Percentiles rank a stretch among this genome's conserved stretches.
phyloP scores from a whole-genome alignment of 2,113 vertebrate species.

The Cryptoleucopteryx plumbea region DNA sequence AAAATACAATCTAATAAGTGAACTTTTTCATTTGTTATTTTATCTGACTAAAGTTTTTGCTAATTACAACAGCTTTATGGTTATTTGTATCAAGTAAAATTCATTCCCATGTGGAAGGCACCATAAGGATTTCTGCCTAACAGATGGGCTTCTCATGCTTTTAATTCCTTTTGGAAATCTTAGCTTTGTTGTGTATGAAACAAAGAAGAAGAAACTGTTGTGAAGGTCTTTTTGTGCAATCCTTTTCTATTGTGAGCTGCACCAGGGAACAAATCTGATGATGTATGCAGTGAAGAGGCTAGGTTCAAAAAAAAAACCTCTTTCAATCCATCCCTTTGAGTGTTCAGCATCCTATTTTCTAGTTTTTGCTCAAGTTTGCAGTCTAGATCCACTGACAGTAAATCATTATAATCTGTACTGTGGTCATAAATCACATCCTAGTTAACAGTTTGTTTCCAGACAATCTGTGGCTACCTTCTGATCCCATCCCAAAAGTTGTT shows the following conservation, averaged over 20 bases:
- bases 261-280: background rate
- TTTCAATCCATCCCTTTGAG: background rate
- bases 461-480: background rate
- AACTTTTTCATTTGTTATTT: background rate
- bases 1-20: background rate
- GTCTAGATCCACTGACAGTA: background rate
- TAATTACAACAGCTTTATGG: background rate
- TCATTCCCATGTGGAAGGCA: background rate
- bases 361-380: background rate
- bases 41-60: background rate
- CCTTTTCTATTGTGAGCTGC: background rate
- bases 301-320: background rate
- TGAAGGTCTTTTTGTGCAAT: background rate
- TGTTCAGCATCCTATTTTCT: background rate
- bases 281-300: background rate
- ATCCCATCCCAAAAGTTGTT: background rate
- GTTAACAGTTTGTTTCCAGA: background rate
- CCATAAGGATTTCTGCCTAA: background rate
- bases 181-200: background rate
- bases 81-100: background rate
- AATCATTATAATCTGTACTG: background rate
- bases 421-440: background rate
- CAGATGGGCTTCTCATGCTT: slow-evolving; percentile 1
- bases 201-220: background rate
- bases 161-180: background rate